Evolutionary conservation across 1,140 invertebrate species (phyloP).

Genomic region (Tetramorium parvispinum): DNA sequence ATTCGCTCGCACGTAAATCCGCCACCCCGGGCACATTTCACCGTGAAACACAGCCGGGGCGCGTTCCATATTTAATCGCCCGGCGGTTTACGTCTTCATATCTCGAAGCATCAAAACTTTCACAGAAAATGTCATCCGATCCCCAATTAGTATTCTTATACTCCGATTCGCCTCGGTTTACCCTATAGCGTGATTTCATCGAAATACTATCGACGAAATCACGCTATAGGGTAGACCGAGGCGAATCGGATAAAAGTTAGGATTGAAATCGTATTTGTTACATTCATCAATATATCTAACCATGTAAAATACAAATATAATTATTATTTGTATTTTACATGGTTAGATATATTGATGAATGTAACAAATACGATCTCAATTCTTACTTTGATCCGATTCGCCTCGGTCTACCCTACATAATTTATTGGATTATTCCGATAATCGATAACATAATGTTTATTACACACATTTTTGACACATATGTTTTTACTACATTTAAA

Average conservation of each 20-base stretch:
- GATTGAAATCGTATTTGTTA: too few relatives aligned
- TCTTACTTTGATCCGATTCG: too few relatives aligned
- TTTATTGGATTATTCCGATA: background rate
- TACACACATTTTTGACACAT: background rate
- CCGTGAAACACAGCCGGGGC: constrained; percentile 39
- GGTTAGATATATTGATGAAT: too few relatives aligned
- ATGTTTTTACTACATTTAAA: background rate
- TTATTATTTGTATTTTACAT: too few relatives aligned
- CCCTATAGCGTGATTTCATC: too few relatives aligned
- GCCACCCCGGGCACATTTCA: constrained; percentile 64
- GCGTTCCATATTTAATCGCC: constrained; percentile 53
- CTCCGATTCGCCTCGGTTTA: too few relatives aligned
- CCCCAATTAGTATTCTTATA: constrained; percentile 29
- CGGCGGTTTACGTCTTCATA: constrained; percentile 31
- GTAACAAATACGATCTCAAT: too few relatives aligned
- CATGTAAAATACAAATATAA: too few relatives aligned
- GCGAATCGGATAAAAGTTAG: too few relatives aligned
- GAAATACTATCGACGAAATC: background rate
- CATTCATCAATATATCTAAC: too few relatives aligned
- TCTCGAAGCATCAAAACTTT: constrained; percentile 11
- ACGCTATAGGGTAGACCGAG: too few relatives aligned
- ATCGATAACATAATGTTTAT: background rate
- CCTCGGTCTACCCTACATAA: too few relatives aligned
- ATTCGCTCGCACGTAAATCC: constrained; percentile 70
- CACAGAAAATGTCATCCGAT: background rate